Evolutionary conservation across 2,797 vertebrate species (phyloP).

Genomic region (Yasuhikotakia modesta): DNA sequence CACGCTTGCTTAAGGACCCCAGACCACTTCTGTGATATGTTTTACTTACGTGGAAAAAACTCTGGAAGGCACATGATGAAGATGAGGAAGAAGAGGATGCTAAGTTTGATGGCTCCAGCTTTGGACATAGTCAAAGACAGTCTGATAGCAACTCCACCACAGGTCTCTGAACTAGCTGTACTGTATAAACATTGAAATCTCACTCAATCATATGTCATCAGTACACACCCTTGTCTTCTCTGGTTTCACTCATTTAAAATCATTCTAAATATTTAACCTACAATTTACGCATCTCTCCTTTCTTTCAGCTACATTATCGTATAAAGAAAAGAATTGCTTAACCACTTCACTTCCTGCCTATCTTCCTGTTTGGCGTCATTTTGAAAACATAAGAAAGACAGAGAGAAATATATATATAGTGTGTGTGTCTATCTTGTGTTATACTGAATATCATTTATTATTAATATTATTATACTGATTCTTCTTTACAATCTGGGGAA

Average conservation of each 20-base stretch:
- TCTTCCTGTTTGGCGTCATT: constrained; percentile 70
- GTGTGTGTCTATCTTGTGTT: no score
- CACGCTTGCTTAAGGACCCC: not conserved
- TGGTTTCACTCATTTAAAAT: not conserved
- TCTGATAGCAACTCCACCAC: constrained; percentile 21
- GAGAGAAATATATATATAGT: not conserved
- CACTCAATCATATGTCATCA: not conserved
- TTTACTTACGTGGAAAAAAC: constrained; percentile 79
- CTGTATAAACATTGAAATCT: not conserved
- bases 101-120: constrained; percentile 77
- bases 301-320: constrained; percentile 5
- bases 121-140: constrained; percentile 73
- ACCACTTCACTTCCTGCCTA: constrained; percentile 68
- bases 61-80: constrained; percentile 89
- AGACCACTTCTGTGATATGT: constrained; percentile 73
- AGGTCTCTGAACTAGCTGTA: not conserved
- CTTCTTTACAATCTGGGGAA: no score
- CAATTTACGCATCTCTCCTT: not conserved
- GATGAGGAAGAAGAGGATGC: constrained; percentile 75
- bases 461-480: no score
- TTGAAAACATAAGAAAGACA: constrained; percentile 60
- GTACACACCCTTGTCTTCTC: not conserved
- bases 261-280: not conserved
- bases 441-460: no score
- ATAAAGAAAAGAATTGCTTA: constrained; percentile 20